Evolutionary conservation across 2,113 vertebrate genomes (phyloP).

Genomic region (Limnothrissa miodon): DNA sequence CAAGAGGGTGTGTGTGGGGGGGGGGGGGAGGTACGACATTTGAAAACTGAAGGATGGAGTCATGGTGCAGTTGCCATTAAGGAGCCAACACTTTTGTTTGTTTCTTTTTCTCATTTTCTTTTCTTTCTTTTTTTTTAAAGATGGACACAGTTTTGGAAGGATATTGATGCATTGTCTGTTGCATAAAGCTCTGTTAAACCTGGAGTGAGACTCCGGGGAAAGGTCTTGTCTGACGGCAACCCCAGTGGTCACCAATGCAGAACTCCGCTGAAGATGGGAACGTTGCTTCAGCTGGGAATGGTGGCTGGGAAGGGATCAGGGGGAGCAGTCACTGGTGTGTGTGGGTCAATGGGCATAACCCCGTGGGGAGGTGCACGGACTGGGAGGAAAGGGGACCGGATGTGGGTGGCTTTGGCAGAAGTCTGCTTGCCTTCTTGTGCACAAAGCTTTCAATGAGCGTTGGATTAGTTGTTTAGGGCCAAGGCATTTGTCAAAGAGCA

Average conservation of each 20-base stretch:
- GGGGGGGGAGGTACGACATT: neutral
- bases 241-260: neutral
- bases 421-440: constrained; percentile 7
- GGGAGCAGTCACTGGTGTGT: neutral
- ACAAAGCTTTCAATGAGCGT: neutral
- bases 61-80: neutral
- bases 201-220: neutral
- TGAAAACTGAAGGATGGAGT: neutral
- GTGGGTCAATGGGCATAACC: no score
- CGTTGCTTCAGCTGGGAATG: neutral
- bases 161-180: neutral
- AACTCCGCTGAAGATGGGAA: neutral
- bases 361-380: neutral
- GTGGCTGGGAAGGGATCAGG: neutral
- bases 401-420: neutral
- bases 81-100: neutral
- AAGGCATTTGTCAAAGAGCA: constrained; percentile 15
- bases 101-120: neutral
- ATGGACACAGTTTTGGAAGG: neutral
- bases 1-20: neutral
- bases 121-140: neutral
- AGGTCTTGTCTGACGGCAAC: neutral
- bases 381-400: neutral
- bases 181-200: neutral
- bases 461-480: neutral